These are phyloP conservation scores for Phenacoccus solenopsis DNA, from an alignment of 1,140 invertebrate genomes.

Conservation along the genomic window DNA sequence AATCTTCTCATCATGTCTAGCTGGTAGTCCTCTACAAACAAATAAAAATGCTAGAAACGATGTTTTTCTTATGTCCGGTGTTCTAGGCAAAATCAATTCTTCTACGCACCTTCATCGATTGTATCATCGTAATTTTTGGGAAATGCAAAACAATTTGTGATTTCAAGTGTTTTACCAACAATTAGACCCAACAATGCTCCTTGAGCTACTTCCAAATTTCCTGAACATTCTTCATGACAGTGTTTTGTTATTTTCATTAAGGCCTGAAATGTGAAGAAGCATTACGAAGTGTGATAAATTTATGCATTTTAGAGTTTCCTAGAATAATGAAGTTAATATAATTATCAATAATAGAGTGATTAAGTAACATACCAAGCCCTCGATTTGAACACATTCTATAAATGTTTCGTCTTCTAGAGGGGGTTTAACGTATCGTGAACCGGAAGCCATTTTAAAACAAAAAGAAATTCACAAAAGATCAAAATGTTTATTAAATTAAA, in stretches of 20 bases:
- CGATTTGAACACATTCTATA: slow-evolving; percentile 20
- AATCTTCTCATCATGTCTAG: slow-evolving; percentile 92
- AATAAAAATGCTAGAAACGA: too few species aligned
- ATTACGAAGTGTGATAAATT: too few species aligned
- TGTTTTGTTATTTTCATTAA: slow-evolving; percentile 99
- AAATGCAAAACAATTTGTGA: slow-evolving; percentile 96
- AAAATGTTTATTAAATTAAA: too few species aligned
- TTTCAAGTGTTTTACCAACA: slow-evolving; percentile 86
- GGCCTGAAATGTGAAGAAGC: slow-evolving; percentile 57
- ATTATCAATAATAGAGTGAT: neutral
- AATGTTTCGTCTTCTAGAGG: slow-evolving; percentile 9
- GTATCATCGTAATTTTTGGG: slow-evolving; percentile 81
- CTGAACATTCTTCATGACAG: slow-evolving; percentile 92
- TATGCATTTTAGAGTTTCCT: too few species aligned
- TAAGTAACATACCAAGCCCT: neutral
- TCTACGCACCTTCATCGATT: slow-evolving; percentile 68
- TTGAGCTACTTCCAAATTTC: slow-evolving; percentile 91
- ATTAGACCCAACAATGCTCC: slow-evolving; percentile 91
- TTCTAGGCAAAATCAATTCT: too few species aligned
- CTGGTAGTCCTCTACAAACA: slow-evolving; percentile 66
- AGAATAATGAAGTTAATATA: neutral
- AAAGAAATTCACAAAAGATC: neutral
- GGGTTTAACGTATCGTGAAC: neutral
- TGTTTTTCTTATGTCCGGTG: too few species aligned
- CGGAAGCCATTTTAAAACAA: neutral